Percentiles rank a stretch among this genome's conserved stretches.
phyloP scores from a whole-genome alignment of 2,888 invertebrate genomes.

The Drosophila buzzatii region DNA sequence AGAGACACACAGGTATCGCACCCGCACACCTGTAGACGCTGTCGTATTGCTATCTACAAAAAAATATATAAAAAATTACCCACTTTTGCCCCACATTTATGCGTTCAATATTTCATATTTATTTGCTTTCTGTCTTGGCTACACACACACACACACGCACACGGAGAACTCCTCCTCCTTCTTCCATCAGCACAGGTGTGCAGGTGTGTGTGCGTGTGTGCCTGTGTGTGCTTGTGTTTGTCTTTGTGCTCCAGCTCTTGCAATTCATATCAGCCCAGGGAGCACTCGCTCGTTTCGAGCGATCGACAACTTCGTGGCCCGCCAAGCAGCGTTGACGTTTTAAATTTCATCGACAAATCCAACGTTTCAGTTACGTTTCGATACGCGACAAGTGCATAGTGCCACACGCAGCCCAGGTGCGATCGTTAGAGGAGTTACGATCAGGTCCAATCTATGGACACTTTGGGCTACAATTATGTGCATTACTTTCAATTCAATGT shows the following conservation, averaged over 20 bases:
- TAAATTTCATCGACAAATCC: conserved; percentile 82
- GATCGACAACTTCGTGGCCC: conserved; percentile 60
- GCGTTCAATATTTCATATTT: conserved; percentile 80
- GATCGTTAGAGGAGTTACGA: conserved; percentile 18
- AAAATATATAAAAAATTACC: conserved; percentile 68
- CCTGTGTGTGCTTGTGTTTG: background rate
- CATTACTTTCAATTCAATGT: background rate
- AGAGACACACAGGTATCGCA: background rate
- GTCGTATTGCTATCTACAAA: conserved; percentile 53
- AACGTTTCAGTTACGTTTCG: conserved; percentile 83
- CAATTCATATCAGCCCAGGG: conserved; percentile 58
- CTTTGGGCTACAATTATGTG: background rate
- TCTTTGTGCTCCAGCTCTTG: conserved; percentile 37
- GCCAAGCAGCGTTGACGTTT: conserved; percentile 75
- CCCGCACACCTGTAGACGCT: conserved; percentile 11
- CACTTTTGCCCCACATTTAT: conserved; percentile 67
- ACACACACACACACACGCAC: conserved; percentile 16
- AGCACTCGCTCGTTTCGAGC: conserved; percentile 27
- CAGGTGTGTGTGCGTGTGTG: background rate
- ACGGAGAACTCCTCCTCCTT: conserved; percentile 49
- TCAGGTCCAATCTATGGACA: background rate
- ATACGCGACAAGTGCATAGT: conserved; percentile 85
- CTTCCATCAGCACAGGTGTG: conserved; percentile 41
- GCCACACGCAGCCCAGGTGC: conserved; percentile 42
- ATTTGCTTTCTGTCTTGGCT: conserved; percentile 61